Conservation (phyloP, 2,888 invertebrate genomes). For the Byasa hedistus region DNA sequence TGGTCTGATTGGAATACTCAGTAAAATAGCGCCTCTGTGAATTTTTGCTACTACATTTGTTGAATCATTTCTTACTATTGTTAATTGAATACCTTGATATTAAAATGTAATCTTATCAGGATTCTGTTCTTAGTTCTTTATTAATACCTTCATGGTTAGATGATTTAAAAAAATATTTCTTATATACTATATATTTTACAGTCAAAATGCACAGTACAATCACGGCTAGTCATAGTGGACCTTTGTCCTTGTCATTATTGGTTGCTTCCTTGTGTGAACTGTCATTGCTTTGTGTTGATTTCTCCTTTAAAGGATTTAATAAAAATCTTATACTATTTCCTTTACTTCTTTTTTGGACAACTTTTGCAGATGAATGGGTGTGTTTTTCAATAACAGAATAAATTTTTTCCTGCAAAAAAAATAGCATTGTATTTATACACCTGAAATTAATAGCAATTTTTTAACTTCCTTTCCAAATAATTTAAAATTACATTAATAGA, state of each 20-base stretch:
- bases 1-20: too few species aligned
- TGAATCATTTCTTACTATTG: too few species aligned
- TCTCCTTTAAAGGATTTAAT: conserved; percentile 73
- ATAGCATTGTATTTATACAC: not conserved
- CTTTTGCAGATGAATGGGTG: conserved; percentile 71
- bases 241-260: conserved; percentile 46
- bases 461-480: too few species aligned
- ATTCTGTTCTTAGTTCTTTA: conserved; percentile 10
- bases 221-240: conserved; percentile 69
- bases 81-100: too few species aligned
- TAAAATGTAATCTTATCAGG: too few species aligned
- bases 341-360: conserved; percentile 83
- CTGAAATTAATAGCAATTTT: not conserved
- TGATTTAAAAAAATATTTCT: conserved; percentile 47
- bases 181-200: conserved; percentile 57
- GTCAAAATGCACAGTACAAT: conserved; percentile 49
- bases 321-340: conserved; percentile 82
- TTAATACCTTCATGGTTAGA: conserved; percentile 24
- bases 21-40: too few species aligned
- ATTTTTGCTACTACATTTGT: too few species aligned
- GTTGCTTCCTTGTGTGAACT: conserved; percentile 35
- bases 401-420: conserved; percentile 78
- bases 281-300: conserved; percentile 37
- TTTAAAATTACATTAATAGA: too few species aligned
- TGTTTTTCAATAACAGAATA: conserved; percentile 77